These are phyloP conservation scores for Columba guinea DNA, from an alignment of 2,797 vertebrate genomes.

Conservation along the genomic window DNA sequence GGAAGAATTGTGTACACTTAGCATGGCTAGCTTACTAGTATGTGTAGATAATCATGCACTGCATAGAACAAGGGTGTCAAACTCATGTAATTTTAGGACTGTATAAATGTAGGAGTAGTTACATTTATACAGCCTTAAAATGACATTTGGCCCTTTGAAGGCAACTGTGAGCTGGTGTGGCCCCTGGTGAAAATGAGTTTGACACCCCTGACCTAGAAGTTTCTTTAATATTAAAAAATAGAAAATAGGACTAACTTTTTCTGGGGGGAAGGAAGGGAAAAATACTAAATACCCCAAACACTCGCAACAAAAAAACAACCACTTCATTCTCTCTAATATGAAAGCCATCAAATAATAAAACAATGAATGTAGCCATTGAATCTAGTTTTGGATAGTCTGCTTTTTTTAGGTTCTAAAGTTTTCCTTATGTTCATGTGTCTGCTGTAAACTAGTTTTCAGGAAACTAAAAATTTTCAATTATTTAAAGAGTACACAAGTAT, in stretches of 20 bases:
- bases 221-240: not conserved
- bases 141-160: too few relatives aligned
- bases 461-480: not conserved
- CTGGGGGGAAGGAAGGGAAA: accelerated
- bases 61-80: not conserved
- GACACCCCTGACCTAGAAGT: not conserved
- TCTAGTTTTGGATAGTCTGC: not conserved
- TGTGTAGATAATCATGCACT: not conserved
- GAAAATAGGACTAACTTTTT: not conserved
- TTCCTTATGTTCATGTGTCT: not conserved
- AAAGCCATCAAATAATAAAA: not conserved
- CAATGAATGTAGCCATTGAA: not conserved
- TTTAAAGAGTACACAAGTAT: not conserved
- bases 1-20: not conserved
- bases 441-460: not conserved
- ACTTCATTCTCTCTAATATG: not conserved
- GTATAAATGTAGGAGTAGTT: too few relatives aligned
- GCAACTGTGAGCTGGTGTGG: too few relatives aligned
- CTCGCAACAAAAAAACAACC: not conserved
- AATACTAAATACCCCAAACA: not conserved
- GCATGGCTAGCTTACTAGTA: not conserved
- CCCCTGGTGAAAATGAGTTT: too few relatives aligned
- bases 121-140: too few relatives aligned
- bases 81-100: too few relatives aligned
- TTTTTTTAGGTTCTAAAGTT: not conserved